Percentiles rank a stretch among this genome's conserved stretches.
These are phyloP conservation scores for Mormyrus iriodes DNA, from an alignment of 2,113 vertebrate genomes.

Conservation along the genomic window DNA sequence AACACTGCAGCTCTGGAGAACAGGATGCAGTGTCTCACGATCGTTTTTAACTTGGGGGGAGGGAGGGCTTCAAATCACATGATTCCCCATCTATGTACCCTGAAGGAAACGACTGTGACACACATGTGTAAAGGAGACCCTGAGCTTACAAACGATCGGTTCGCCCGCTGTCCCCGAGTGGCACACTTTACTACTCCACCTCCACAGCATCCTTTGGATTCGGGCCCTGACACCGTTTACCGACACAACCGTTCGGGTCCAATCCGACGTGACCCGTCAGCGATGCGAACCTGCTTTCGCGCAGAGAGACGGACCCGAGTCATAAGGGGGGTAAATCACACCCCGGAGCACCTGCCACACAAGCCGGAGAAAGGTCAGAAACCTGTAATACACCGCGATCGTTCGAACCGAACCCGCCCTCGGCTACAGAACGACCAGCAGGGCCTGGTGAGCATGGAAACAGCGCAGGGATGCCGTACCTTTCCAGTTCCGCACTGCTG, in stretches of 20 bases:
- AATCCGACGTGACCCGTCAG: background rate
- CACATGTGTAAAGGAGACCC: background rate
- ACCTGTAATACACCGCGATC: background rate
- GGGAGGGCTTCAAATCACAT: background rate
- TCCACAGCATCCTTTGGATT: background rate
- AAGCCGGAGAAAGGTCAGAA: background rate
- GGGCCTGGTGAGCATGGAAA: background rate
- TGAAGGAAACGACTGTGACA: background rate
- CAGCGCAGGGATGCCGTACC: slow-evolving; percentile 40
- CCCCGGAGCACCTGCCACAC: background rate
- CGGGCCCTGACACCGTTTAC: background rate
- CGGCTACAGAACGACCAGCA: background rate
- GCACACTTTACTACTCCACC: background rate
- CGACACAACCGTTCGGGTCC: background rate
- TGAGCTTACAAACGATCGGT: background rate
- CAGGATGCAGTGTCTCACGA: background rate
- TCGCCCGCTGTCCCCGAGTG: too few relatives aligned
- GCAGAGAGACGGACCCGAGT: background rate
- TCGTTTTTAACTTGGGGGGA: background rate
- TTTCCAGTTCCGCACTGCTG: slow-evolving; percentile 47
- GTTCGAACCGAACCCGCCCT: background rate
- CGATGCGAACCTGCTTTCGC: background rate
- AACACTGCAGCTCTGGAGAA: background rate
- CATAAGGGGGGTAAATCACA: background rate
- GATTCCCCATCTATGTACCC: background rate